phyloP scores from a whole-genome alignment of 2,888 invertebrate genomes.

The Drosophila recens region DNA sequence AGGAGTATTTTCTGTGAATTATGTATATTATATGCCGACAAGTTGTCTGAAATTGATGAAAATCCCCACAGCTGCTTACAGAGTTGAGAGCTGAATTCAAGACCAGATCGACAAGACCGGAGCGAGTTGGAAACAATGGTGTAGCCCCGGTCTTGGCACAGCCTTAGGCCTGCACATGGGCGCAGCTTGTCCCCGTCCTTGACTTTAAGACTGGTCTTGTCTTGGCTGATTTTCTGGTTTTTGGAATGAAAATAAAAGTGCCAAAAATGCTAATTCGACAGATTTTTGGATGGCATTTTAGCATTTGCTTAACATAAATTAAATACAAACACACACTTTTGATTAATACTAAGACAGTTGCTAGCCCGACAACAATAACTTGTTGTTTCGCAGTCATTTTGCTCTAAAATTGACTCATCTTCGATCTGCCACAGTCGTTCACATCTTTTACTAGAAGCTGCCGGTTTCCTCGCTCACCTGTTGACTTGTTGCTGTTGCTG shows the following conservation, averaged over 20 bases:
- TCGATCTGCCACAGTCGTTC: slow-evolving; percentile 42
- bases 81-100: slow-evolving; percentile 30
- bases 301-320: slow-evolving; percentile 73
- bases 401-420: slow-evolving; percentile 35
- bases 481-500: background rate
- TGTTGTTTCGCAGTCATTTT: slow-evolving; percentile 23
- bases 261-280: slow-evolving; percentile 66
- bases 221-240: slow-evolving; percentile 34
- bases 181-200: slow-evolving; percentile 69
- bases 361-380: slow-evolving; percentile 51
- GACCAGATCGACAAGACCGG: slow-evolving; percentile 36
- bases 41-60: slow-evolving; percentile 35
- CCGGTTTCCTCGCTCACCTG: slow-evolving; percentile 5
- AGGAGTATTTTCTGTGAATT: slow-evolving; percentile 18
- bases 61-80: slow-evolving; percentile 27
- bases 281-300: slow-evolving; percentile 23
- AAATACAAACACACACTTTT: slow-evolving; percentile 33
- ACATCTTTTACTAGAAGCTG: slow-evolving; percentile 45
- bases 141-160: slow-evolving; percentile 71
- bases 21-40: slow-evolving; percentile 20
- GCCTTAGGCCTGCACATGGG: slow-evolving; percentile 56
- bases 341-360: slow-evolving; percentile 63
- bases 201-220: slow-evolving; percentile 64
- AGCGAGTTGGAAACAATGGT: slow-evolving; percentile 52
- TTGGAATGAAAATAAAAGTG: slow-evolving; percentile 69